Conservation (phyloP, 2,888 invertebrate species). For the Emesis furor region DNA sequence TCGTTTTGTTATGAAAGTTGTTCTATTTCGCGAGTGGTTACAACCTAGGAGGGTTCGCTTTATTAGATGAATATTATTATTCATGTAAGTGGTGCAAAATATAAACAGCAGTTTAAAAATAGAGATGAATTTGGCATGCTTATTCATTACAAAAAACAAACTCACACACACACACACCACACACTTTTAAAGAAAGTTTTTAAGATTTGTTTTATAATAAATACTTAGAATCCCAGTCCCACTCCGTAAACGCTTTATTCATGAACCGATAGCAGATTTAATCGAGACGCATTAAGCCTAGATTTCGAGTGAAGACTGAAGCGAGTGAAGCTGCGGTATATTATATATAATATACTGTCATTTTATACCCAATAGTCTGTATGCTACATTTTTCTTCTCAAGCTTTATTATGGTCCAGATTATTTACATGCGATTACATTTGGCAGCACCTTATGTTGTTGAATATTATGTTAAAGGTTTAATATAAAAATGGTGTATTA, state of each 20-base stretch:
- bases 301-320: constrained; percentile 14
- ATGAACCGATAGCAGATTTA: constrained; percentile 11
- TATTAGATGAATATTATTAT: constrained; percentile 14
- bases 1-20: constrained; percentile 14
- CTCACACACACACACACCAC: constrained; percentile 13
- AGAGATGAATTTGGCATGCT: constrained; percentile 11
- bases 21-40: constrained; percentile 11
- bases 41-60: constrained; percentile 11
- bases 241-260: constrained; percentile 14
- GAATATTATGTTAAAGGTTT: constrained; percentile 14
- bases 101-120: constrained; percentile 14
- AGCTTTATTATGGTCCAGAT: constrained; percentile 14
- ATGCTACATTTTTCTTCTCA: constrained; percentile 14
- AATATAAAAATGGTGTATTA: constrained; percentile 10
- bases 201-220: constrained; percentile 14
- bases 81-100: constrained; percentile 14
- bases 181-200: constrained; percentile 11
- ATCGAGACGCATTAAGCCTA: constrained; percentile 14
- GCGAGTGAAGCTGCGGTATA: constrained; percentile 14
- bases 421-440: constrained; percentile 14
- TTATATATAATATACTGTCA: constrained; percentile 14
- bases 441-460: constrained; percentile 14
- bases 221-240: constrained; percentile 14
- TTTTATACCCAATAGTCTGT: constrained; percentile 11
- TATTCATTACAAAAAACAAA: constrained; percentile 13